Percentiles rank a stretch among this genome's conserved stretches.
These are phyloP conservation scores for Oryzias curvinotus DNA, from an alignment of 2,113 vertebrate genomes.

Conservation along the genomic window DNA sequence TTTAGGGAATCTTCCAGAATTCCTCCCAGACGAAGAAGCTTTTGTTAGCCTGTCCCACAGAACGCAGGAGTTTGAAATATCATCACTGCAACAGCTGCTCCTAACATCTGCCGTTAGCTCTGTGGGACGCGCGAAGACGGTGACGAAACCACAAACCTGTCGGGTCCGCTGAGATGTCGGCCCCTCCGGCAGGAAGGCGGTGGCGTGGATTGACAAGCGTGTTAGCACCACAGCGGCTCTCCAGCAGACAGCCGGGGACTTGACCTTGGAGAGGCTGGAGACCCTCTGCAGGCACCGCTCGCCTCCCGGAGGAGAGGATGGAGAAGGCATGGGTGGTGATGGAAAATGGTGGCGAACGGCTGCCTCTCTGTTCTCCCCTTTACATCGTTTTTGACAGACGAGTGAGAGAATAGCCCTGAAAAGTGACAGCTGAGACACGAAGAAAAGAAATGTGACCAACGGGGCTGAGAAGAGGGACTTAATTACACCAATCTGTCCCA, in stretches of 20 bases:
- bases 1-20: slow-evolving; percentile 29
- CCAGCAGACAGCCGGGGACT: slow-evolving; percentile 34
- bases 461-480: slow-evolving; percentile 5
- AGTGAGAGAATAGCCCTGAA: slow-evolving; percentile 7
- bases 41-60: slow-evolving; percentile 12
- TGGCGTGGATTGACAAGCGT: slow-evolving; percentile 42
- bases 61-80: slow-evolving; percentile 41
- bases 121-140: slow-evolving; percentile 45
- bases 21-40: slow-evolving; percentile 11
- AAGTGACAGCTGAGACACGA: not conserved
- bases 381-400: slow-evolving; percentile 5
- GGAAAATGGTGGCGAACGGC: slow-evolving; percentile 9
- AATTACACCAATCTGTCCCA: slow-evolving; percentile 30
- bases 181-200: slow-evolving; percentile 32
- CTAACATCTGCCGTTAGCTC: slow-evolving; percentile 64
- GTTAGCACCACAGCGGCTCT: slow-evolving; percentile 41
- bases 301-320: slow-evolving; percentile 13
- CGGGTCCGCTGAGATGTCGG: slow-evolving; percentile 30
- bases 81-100: slow-evolving; percentile 60
- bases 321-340: slow-evolving; percentile 32
- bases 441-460: slow-evolving; percentile 19
- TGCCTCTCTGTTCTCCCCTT: slow-evolving; percentile 7
- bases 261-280: slow-evolving; percentile 49
- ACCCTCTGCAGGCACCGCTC: slow-evolving; percentile 13
- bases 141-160: slow-evolving; percentile 46